Base-by-base conservation (phyloP, 2,797 vertebrate genomes). In the Coccyzus lansbergi region DNA sequence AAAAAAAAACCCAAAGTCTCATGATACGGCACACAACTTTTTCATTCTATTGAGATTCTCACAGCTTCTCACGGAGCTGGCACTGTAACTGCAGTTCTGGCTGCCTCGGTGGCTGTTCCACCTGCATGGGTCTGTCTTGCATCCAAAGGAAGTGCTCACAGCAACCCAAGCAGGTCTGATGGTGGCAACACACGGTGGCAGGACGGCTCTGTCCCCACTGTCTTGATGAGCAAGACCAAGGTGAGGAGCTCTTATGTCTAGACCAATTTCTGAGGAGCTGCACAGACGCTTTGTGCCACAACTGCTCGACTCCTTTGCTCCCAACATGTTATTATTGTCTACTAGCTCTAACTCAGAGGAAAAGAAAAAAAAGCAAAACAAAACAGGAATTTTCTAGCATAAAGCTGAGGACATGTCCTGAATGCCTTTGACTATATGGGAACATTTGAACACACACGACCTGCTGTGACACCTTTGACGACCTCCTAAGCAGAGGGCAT, bases 91-190 rank as follows among this genome's bases (percentile, higher is more conserved):
- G 21, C 21, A 5, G 8, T 60, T 8, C 29, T 1, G 44, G 36
- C 53, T n/a, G 51, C 29, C 55, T 46, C 44, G 34, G 38, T n/a
- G n/a, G n/a, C 42, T 20, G 12, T 5, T 67, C 22, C 51, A 49
- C 62, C 74, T 29, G 20, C 55, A 3, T 0, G 0, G 29, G 5
- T 18, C 17, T n/a, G 15, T 24, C 64, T 34, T 2, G 0, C 21
- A 13, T 0, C 7, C 68, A 11, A 25, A 40, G 38, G 10, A 31
- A n/a, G n/a, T 1, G 0, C 31, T 40, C 52, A 3, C 21, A 29
- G 15, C 1, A 0, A 46, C 36, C 31, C 13, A 7, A 2, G 34
- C 18, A 5, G 44, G 4, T 52, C 53, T 89, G 46, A 42, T 34
- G 34, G 9, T 9, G 13, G 58, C 38, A 48, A 34, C 10, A 31